A percentile compares a stretch with the other conserved stretches of the same genome.
Conservation (phyloP, 2,797 vertebrate genomes). For the Peromyscus nudipes region DNA sequence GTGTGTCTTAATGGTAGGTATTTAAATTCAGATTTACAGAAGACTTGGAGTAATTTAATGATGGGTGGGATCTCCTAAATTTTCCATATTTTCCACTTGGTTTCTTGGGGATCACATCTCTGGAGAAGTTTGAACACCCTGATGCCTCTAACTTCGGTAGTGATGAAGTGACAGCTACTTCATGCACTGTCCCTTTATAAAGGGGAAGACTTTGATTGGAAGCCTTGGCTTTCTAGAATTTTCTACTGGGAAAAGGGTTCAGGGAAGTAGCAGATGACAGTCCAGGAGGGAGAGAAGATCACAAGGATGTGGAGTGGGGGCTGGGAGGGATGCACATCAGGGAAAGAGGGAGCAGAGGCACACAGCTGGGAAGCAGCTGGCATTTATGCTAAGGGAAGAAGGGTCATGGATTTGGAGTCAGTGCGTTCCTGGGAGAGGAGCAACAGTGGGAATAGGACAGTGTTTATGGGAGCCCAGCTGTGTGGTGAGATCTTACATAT, state of each 20-base stretch:
- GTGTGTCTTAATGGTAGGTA: conserved; percentile 27
- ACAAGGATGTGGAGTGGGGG: neutral
- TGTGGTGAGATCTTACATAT: neutral
- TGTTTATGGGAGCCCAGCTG: neutral
- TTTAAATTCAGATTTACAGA: conserved; percentile 33
- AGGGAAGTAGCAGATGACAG: neutral
- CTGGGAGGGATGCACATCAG: neutral
- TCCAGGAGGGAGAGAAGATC: neutral
- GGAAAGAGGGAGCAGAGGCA: neutral
- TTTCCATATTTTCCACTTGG: conserved; percentile 54
- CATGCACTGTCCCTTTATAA: neutral
- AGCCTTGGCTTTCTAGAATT: conserved; percentile 20
- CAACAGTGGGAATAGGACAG: neutral
- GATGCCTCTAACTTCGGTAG: neutral
- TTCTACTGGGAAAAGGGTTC: neutral
- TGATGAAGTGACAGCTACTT: conserved; percentile 12
- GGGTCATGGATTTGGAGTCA: neutral
- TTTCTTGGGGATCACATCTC: conserved; percentile 26
- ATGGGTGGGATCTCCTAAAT: conserved; percentile 18
- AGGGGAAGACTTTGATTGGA: conserved; percentile 11
- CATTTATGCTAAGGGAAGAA: neutral
- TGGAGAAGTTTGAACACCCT: neutral
- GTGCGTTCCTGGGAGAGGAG: neutral
- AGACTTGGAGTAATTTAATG: conserved; percentile 28
- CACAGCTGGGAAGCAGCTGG: neutral